Conservation (phyloP, 2,113 vertebrate genomes). For the Notiomystis cincta region DNA sequence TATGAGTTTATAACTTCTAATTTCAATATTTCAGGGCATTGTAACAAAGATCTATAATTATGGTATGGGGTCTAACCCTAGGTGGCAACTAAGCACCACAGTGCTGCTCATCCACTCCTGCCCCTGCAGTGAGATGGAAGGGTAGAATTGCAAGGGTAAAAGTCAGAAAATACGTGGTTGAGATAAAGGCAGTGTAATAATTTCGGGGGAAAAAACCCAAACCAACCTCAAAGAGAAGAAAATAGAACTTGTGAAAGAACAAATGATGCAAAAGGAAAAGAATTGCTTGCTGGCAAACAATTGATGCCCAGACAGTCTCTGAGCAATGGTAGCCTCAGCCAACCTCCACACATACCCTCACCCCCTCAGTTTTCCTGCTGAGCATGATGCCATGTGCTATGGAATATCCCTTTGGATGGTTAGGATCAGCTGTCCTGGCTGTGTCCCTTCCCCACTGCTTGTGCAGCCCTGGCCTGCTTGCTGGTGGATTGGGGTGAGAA, state of each 20-base stretch:
- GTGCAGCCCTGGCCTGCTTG: fast-evolving
- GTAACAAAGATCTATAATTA: not conserved
- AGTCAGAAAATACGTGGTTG: not conserved
- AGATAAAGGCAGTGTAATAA: not conserved
- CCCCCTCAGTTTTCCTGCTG: not conserved
- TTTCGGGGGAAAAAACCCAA: fast-evolving
- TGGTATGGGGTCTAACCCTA: not conserved
- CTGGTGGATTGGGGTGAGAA: not conserved
- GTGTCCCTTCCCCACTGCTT: not conserved
- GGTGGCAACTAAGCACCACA: not conserved
- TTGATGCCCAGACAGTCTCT: not conserved
- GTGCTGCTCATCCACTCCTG: not conserved
- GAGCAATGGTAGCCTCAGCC: not conserved
- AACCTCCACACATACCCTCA: not conserved
- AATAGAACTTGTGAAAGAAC: not conserved
- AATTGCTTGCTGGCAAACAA: not conserved
- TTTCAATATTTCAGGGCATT: not conserved
- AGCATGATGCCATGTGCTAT: not conserved
- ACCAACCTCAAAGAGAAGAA: not conserved
- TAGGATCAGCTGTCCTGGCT: not conserved
- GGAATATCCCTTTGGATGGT: not conserved
- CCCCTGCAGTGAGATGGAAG: not conserved
- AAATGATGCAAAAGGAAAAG: not conserved
- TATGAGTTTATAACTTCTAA: not conserved
- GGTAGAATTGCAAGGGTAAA: not conserved